These are phyloP conservation scores for Heliconius himera DNA, from an alignment of 1,140 invertebrate species.

Conservation along the genomic window DNA sequence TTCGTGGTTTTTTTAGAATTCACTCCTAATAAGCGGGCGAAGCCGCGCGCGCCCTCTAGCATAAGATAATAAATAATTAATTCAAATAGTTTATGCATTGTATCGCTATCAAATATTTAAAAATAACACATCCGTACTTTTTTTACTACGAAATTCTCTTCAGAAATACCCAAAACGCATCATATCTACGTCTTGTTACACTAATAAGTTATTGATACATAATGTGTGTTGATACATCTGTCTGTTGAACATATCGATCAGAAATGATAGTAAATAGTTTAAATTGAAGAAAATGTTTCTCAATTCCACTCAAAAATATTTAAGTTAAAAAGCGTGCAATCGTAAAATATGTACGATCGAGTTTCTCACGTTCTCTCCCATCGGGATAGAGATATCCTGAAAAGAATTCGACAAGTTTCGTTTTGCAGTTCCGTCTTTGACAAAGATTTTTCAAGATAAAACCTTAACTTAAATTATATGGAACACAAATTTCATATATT, in stretches of 20 bases:
- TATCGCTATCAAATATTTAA: too few relatives aligned
- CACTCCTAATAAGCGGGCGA: too few relatives aligned
- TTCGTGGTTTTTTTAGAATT: too few relatives aligned
- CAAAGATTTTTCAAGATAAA: not conserved
- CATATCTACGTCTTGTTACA: not conserved
- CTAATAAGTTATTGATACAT: not conserved
- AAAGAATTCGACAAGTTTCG: slow-evolving; percentile 14
- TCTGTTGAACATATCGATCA: too few relatives aligned
- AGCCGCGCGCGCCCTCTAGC: too few relatives aligned
- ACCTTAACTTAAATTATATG: not conserved
- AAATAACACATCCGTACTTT: too few relatives aligned
- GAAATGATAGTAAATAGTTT: not conserved
- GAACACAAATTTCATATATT: too few relatives aligned
- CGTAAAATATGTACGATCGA: slow-evolving; percentile 9
- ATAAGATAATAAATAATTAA: too few relatives aligned
- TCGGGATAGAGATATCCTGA: not conserved
- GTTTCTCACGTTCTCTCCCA: slow-evolving; percentile 2
- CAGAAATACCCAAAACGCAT: too few relatives aligned
- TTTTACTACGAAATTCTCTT: too few relatives aligned
- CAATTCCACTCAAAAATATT: not conserved
- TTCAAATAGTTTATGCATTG: too few relatives aligned
- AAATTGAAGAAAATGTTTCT: not conserved
- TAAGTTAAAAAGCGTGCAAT: slow-evolving; percentile 9
- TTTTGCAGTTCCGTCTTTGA: slow-evolving; percentile 15
- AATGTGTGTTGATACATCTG: too few relatives aligned